Percentiles rank a stretch among this genome's conserved stretches.
These are phyloP conservation scores for Synergus umbraculus DNA, from an alignment of 2,888 invertebrate species.

Conservation along the genomic window DNA sequence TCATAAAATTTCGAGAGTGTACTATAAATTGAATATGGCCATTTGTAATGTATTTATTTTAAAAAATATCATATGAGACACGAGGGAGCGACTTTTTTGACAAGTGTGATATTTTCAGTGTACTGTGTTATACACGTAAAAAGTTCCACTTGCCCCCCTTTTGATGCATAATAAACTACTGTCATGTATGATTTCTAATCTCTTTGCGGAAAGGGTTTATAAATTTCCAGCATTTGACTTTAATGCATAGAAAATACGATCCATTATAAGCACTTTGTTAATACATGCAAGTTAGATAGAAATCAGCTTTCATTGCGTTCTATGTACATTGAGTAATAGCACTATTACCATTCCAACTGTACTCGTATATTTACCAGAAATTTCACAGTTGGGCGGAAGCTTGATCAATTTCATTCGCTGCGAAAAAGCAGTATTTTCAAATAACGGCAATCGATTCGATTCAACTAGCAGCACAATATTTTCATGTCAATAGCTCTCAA, in stretches of 20 bases:
- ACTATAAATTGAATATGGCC: no score
- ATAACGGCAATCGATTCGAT: not conserved
- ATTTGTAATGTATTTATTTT: no score
- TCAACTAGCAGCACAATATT: constrained; percentile 8
- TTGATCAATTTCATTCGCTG: constrained; percentile 15
- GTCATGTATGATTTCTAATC: no score
- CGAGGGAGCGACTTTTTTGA: no score
- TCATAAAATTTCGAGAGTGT: no score
- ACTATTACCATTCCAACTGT: constrained; percentile 19
- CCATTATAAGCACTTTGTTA: not conserved
- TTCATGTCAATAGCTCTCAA: not conserved
- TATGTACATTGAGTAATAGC: constrained; percentile 6
- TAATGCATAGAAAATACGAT: not conserved
- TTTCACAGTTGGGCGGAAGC: constrained; percentile 3
- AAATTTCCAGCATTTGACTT: not conserved
- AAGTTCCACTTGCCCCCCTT: no score
- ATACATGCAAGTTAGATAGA: not conserved
- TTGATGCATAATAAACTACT: no score
- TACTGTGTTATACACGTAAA: no score
- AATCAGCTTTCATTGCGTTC: constrained; percentile 12
- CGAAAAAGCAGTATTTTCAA: constrained; percentile 28
- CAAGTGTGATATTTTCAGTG: no score
- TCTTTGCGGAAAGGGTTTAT: not conserved
- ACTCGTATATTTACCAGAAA: not conserved
- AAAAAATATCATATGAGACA: no score